Conservation (phyloP, 2,113 vertebrate genomes). For the Apteryx owenii region DNA sequence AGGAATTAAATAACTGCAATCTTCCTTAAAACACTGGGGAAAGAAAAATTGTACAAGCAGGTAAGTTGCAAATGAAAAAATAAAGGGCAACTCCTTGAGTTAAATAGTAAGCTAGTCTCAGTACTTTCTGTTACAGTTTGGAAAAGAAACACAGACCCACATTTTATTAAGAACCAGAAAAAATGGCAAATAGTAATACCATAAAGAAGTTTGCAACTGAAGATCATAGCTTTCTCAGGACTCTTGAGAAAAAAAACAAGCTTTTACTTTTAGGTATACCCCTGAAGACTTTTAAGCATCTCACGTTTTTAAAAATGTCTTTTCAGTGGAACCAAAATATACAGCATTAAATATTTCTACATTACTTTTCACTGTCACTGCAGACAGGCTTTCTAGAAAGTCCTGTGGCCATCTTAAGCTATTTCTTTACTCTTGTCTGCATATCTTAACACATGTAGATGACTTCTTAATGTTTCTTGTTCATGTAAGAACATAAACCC, state of each 20-base stretch:
- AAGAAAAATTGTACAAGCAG: background rate
- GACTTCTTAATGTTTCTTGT: background rate
- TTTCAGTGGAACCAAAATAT: background rate
- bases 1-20: background rate
- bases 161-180: background rate
- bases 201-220: background rate
- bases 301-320: background rate
- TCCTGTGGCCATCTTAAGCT: too few species aligned
- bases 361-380: background rate
- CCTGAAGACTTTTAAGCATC: background rate
- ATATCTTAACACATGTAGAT: background rate
- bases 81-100: background rate
- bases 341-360: background rate
- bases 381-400: too few species aligned
- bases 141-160: background rate
- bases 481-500: background rate
- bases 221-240: background rate
- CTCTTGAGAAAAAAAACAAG: background rate
- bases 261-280: background rate
- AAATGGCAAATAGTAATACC: background rate
- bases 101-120: background rate
- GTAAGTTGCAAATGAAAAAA: background rate
- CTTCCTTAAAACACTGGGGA: background rate
- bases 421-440: background rate
- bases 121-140: background rate